Conservation (phyloP, 2,888 invertebrate species). For the Drosophila tanythrix region DNA sequence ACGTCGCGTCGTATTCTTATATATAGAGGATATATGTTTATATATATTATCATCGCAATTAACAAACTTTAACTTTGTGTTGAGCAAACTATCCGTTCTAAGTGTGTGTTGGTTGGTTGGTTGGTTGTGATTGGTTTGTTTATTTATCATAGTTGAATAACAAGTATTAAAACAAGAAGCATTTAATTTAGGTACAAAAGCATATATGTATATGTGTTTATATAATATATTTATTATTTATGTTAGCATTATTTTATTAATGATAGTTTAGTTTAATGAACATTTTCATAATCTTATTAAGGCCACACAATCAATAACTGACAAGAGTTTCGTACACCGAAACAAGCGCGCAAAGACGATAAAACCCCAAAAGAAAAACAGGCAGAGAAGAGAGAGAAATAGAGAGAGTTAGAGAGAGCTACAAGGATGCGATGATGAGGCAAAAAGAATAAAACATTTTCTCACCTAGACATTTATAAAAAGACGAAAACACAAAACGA, state of each 20-base stretch:
- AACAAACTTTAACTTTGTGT: constrained; percentile 65
- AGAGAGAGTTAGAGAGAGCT: constrained; percentile 23
- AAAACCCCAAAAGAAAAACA: constrained; percentile 14
- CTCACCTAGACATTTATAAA: constrained; percentile 34
- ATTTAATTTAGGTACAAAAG: constrained; percentile 79
- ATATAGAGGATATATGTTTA: constrained; percentile 29
- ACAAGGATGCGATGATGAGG: constrained; percentile 37
- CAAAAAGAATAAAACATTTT: constrained; percentile 20
- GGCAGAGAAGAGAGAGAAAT: not conserved
- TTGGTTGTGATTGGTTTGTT: constrained; percentile 22
- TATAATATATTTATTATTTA: constrained; percentile 47
- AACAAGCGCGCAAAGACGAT: constrained; percentile 29
- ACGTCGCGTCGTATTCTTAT: constrained; percentile 19
- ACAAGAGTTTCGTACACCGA: constrained; percentile 49
- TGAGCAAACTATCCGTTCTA: constrained; percentile 63
- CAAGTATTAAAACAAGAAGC: constrained; percentile 67
- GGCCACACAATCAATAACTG: constrained; percentile 78
- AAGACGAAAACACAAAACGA: constrained; percentile 10
- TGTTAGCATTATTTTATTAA: constrained; percentile 55
- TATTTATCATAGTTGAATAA: constrained; percentile 46
- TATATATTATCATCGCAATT: constrained; percentile 41
- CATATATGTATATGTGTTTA: constrained; percentile 56
- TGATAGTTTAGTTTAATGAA: constrained; percentile 56
- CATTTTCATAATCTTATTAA: constrained; percentile 74
- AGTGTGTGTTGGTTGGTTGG: constrained; percentile 42